These are phyloP conservation scores for Menura novaehollandiae DNA, from an alignment of 2,113 vertebrate species.

Conservation along the genomic window DNA sequence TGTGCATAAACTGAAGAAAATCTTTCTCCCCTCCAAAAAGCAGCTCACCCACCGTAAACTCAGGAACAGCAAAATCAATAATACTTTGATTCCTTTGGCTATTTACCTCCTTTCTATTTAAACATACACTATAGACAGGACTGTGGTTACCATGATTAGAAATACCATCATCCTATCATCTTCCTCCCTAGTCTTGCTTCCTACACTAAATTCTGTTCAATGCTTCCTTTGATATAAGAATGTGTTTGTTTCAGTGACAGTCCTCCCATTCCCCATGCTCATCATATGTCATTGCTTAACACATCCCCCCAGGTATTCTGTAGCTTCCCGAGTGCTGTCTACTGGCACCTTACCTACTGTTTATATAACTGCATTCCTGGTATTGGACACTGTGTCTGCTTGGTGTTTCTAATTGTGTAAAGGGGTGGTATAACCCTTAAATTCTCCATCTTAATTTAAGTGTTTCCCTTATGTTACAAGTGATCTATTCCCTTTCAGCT, in stretches of 20 bases:
- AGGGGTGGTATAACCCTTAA: not conserved
- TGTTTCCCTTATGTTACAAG: not conserved
- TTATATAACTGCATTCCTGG: not conserved
- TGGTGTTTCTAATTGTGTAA: not conserved
- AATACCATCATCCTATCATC: not conserved
- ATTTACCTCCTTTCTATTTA: not conserved
- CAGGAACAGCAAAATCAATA: not conserved
- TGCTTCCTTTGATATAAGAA: not conserved
- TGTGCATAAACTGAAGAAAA: not conserved
- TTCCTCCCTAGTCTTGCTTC: not conserved
- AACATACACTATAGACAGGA: not conserved
- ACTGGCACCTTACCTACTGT: not conserved
- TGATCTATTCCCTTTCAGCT: not conserved
- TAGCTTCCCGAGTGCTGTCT: not conserved
- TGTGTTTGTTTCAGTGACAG: not conserved
- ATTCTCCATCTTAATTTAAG: not conserved
- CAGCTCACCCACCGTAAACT: not conserved
- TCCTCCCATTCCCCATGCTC: not conserved
- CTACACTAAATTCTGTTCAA: not conserved
- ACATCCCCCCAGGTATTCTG: not conserved
- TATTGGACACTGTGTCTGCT: not conserved
- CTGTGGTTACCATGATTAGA: not conserved
- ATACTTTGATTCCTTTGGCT: not conserved
- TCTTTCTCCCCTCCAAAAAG: fast-evolving
- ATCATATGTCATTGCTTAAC: not conserved